Evolutionary conservation across 2,888 invertebrate genomes (phyloP), one percentile per base, ranked within the genome.

Genomic region (Lutraria lutraria): DNA sequence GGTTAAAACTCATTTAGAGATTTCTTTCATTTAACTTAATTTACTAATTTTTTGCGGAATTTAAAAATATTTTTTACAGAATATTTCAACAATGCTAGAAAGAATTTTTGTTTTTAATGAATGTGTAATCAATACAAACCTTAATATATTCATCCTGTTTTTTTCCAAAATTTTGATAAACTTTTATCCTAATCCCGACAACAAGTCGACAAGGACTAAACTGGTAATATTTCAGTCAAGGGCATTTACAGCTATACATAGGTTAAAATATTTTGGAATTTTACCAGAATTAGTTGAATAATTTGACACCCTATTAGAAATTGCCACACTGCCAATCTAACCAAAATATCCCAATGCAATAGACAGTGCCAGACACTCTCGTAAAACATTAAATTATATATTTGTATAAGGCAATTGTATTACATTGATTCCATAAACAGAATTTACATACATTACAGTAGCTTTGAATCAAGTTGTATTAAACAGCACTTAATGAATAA

Each of bases 231-330:
- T 31, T 34, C 34, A 31, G 15, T 13, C 34, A 76, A 0, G 34
- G 34, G 76, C 2, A 34, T 76, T 72, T 25, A n/a, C 19, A 19
- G 6, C 34, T 4, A 4, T 34, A n/a, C 16, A 76, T 31, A 34
- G 31, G 19, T 76, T 31, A 72, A 72, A 72, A 72, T 72, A 72
- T 31, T 31, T 76, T 76, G 76, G 76, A 76, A n/a, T 34, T 76
- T 76, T 76, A 76, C 76, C 76, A 76, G 34, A 76, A 34, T 31
- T 76, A 21, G 76, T 76, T 76, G 76, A 76, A 76, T 76, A 76
- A 31, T 76, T 76, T 76, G 76, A 76, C 76, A 76, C 76, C 76
- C 76, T 34, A 76, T 76, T 76, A 76, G 76, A 76, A 76, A 19
- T 15, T 34, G 76, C 31, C 76, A 76, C 76, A 76, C 31, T 34